A percentile compares a stretch with the other conserved stretches of the same genome.
Conservation (phyloP, 2,888 invertebrate species). For the Leucozona laternaria region DNA sequence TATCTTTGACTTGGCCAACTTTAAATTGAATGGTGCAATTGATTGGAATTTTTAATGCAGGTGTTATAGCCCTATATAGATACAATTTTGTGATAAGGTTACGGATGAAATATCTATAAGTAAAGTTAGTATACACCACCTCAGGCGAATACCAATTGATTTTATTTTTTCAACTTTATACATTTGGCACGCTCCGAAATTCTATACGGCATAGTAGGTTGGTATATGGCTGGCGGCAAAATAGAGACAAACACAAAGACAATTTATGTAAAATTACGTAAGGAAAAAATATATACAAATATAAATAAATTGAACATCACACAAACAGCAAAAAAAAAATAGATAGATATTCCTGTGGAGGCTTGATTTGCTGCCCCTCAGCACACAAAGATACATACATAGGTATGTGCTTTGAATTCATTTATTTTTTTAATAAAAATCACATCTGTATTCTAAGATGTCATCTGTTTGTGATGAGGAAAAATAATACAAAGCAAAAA, state of each 20-base stretch:
- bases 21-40: conserved; percentile 53
- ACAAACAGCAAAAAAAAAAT: background rate
- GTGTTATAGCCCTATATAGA: conserved; percentile 40
- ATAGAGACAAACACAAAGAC: conserved; percentile 3
- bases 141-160: conserved; percentile 31
- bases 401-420: conserved; percentile 29
- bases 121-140: background rate
- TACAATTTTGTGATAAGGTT: conserved; percentile 43
- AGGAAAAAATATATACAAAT: background rate
- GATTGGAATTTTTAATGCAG: conserved; percentile 49
- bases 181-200: conserved; percentile 32
- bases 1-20: conserved; percentile 32
- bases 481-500: background rate
- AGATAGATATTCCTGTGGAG: background rate
- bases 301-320: background rate
- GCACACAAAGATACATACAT: too few relatives aligned
- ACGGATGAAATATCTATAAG: conserved; percentile 35
- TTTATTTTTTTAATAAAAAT: conserved; percentile 1
- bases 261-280: conserved; percentile 35
- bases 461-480: background rate
- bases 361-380: background rate
- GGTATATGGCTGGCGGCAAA: background rate
- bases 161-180: conserved; percentile 3
- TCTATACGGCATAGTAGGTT: background rate
- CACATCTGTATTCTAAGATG: conserved; percentile 28